A percentile compares a stretch with the other conserved stretches of the same genome.
phyloP scores from a whole-genome alignment of 2,113 vertebrate species.

The Carlito syrichta region DNA sequence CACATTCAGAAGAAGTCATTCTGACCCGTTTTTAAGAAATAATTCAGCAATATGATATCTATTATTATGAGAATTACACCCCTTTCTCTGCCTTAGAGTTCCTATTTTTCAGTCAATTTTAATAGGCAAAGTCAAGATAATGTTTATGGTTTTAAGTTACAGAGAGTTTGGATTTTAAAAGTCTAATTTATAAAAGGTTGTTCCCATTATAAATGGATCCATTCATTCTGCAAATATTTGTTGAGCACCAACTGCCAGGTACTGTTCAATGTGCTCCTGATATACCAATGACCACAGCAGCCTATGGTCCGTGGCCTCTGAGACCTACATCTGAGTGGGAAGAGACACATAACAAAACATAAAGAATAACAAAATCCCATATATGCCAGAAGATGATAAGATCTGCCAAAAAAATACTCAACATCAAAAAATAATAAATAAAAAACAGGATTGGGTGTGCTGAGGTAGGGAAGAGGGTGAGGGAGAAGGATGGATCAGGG shows the following conservation, averaged over 20 bases:
- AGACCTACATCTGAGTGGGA: not conserved
- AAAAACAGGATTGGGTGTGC: no score
- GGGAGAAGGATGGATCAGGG: not conserved
- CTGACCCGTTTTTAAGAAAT: conserved; percentile 15
- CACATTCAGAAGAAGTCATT: not conserved
- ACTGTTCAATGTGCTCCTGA: not conserved
- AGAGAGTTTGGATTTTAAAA: conserved; percentile 33
- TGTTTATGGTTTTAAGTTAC: conserved; percentile 41
- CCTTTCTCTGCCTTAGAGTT: not conserved
- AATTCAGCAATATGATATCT: not conserved
- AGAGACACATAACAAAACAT: not conserved
- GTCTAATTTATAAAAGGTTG: conserved; percentile 7
- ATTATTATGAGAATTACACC: not conserved
- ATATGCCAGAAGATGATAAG: not conserved
- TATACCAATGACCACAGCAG: not conserved
- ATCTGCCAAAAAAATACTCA: not conserved
- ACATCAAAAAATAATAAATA: not conserved
- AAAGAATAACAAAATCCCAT: not conserved
- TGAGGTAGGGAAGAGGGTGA: not conserved
- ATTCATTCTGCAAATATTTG: conserved; percentile 54
- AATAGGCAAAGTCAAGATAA: conserved; percentile 16
- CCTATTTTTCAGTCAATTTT: conserved; percentile 16
- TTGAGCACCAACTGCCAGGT: not conserved
- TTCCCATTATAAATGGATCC: conserved; percentile 28
- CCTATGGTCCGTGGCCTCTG: not conserved